Evolutionary conservation across 2,797 vertebrate species (phyloP), one percentile per base, ranked within the genome.

Genomic region (Loriculus beryllinus): DNA sequence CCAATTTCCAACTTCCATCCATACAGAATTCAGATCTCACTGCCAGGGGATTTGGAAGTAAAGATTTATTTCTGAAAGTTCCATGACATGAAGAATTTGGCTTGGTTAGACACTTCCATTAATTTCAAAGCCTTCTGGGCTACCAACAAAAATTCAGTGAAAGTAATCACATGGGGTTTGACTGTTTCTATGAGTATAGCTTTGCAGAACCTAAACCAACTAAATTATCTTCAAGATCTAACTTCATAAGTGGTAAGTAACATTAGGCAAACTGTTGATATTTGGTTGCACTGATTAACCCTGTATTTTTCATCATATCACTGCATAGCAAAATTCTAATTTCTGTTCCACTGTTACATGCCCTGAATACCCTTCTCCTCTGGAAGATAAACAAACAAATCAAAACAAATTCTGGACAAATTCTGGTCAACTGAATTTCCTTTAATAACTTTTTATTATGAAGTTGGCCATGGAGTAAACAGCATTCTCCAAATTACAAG

Each of bases 221-320:
- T 51, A 49, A 81, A 90, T 70, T 37, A 40, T 68, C 68, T 39
- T 90, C 54, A 88, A 96, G 92, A 86, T 90, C 42, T 76, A 82
- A 83, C 91, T 96, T 94, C 88, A 0, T 52, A 95, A 95, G 69
- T 37, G 76, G 70, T 47, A 60, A 57, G 65, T 68, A 91, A 84
- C 28, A 54, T 49, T 37, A 94, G 70, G 68, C 68, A 95, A 96
- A 96, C 85, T 0, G 7, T 14, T 93, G 91, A 62, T 92, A 57
- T 23, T 77, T 90, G 63, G 70, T 95, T 95, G 82, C 74, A 28
- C 29, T 95, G 92, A 96, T 95, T 95, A 95, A 92, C 71, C 64
- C 80, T 42, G 35, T 57, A 84, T n/a, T 86, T 93, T 93, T 88
- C 88, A 91, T 85, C 63, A 76, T 74, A 81, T 7, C 54, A 79